phyloP scores from a whole-genome alignment of 2,888 invertebrate species.

The Platycheirus albimanus region DNA sequence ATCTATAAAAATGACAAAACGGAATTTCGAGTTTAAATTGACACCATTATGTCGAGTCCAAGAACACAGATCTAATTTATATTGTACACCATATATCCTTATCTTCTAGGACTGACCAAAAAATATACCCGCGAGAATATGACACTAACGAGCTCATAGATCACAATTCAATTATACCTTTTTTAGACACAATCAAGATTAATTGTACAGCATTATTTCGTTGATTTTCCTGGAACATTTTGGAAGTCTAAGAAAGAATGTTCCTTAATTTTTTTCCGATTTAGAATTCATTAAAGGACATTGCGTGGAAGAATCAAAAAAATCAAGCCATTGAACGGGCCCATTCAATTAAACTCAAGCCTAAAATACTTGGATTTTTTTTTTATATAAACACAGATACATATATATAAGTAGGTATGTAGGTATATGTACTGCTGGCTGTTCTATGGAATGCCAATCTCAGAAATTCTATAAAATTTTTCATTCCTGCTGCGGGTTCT shows the following conservation, averaged over 20 bases:
- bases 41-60: too few relatives aligned
- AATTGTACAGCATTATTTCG: constrained; percentile 11
- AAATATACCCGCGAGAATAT: background rate
- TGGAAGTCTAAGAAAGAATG: background rate
- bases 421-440: too few relatives aligned
- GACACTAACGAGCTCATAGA: constrained; percentile 10
- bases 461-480: constrained; percentile 6
- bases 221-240: background rate
- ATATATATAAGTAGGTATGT: too few relatives aligned
- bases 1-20: too few relatives aligned
- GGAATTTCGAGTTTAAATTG: too few relatives aligned
- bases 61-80: too few relatives aligned
- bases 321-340: constrained; percentile 4
- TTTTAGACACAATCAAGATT: constrained; percentile 8
- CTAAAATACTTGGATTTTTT: constrained; percentile 19
- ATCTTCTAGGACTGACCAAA: too few relatives aligned
- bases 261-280: background rate
- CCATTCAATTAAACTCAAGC: constrained; percentile 41
- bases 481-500: constrained; percentile 4
- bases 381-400: too few relatives aligned
- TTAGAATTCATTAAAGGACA: constrained; percentile 24
- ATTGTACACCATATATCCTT: too few relatives aligned
- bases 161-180: background rate
- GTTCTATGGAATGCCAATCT: constrained; percentile 39
- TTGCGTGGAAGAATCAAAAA: constrained; percentile 24